Conservation (phyloP, 2,888 invertebrate species). For the Tipula unca region DNA sequence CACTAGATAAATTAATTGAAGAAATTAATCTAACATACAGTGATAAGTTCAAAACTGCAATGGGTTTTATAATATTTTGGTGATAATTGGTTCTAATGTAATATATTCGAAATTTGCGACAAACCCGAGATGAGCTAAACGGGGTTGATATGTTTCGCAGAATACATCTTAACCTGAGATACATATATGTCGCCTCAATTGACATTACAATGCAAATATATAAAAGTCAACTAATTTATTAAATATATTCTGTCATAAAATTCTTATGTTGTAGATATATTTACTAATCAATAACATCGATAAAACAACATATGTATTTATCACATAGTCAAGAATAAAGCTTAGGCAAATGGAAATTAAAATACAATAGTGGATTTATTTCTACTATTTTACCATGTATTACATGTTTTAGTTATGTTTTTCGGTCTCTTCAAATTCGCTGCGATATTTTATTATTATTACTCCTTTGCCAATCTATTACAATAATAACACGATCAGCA, state of each 20-base stretch:
- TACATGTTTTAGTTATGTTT: conserved; percentile 4
- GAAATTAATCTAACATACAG: too few species aligned
- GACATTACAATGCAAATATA: not conserved
- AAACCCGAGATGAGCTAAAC: not conserved
- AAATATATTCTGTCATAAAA: not conserved
- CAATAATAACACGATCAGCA: conserved; percentile 14
- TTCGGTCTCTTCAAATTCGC: not conserved
- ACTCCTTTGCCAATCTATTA: conserved; percentile 1
- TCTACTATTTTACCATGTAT: not conserved
- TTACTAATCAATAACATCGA: not conserved
- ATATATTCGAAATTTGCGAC: too few species aligned
- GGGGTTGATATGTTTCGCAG: not conserved
- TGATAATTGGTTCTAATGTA: too few species aligned
- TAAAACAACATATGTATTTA: not conserved
- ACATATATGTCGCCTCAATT: not conserved
- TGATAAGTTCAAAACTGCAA: too few species aligned
- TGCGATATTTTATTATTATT: conserved; percentile 4
- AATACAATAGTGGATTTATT: not conserved
- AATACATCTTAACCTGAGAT: not conserved
- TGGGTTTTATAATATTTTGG: too few species aligned
- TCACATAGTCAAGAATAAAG: not conserved
- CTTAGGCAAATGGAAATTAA: not conserved
- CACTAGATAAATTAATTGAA: too few species aligned
- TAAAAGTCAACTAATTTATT: not conserved
- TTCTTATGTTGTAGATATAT: not conserved